Evolutionary conservation across 1,140 invertebrate species (phyloP), one percentile per base, ranked within the genome.

Genomic region (Plectrocnemia conspersa): DNA sequence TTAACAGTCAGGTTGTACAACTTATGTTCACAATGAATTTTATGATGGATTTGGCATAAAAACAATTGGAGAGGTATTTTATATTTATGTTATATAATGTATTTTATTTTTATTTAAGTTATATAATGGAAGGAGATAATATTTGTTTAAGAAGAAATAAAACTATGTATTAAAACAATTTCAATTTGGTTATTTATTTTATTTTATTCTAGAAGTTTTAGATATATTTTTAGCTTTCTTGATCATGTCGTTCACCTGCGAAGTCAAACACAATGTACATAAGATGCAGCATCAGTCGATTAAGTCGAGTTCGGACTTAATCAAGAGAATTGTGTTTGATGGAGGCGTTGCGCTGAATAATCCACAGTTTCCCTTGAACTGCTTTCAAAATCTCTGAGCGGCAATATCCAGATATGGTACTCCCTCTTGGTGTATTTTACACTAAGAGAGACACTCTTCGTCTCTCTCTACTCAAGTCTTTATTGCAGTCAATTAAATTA

Each of bases 401-500:
- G 35, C 35, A 38, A 38, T 38, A 13, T 38, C 10, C 35, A 16
- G 18, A n/a, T 29, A 7, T 29, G 6, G 27, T 7, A n/a, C 27
- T 7, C n/a, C 27, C 27, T 7, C 35, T 38, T 38, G 10, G 35
- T 38, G 18, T 38, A 38, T 38, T 38, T 16, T 9, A 16, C 35
- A 13, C 10, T 13, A 38, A 38, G 35, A 38, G n/a, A n/a, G n/a
- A n/a, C n/a, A n/a, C n/a, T n/a, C n/a, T n/a, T n/a, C n/a, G n/a
- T n/a, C n/a, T n/a, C n/a, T n/a, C 35, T 13, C 18, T 29, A 13
- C 35, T 16, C 5, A 10, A 10, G 35, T 38, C 35, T 38, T 9
- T 38, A 38, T 38, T 38, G 35, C 35, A 38, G 35, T 38, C 35
- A 38, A 38, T 38, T 38, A 38, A 38, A 38, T 38, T 38, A 38